Conservation (phyloP, 2,888 invertebrate genomes). For the Spisula solida region DNA sequence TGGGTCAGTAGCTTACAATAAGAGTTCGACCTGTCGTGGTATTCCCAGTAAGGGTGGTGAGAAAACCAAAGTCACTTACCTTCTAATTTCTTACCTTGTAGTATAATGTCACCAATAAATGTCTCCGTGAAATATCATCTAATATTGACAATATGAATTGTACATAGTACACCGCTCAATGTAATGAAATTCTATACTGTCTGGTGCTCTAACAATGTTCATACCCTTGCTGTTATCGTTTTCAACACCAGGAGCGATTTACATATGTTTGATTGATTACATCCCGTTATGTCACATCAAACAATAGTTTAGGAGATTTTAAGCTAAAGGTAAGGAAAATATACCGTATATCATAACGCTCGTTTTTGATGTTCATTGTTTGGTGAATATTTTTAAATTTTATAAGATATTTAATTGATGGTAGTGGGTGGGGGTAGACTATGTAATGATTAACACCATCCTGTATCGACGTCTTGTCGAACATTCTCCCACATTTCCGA, state of each 20-base stretch:
- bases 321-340: neutral
- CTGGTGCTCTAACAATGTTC: neutral
- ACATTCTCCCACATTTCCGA: neutral
- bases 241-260: neutral
- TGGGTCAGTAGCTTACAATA: too few species aligned
- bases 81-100: too few species aligned
- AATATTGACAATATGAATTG: too few species aligned
- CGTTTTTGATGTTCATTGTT: neutral
- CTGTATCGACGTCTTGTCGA: neutral
- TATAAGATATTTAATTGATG: neutral
- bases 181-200: too few species aligned
- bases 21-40: too few species aligned
- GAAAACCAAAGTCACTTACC: too few species aligned
- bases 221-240: neutral
- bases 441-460: neutral
- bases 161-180: too few species aligned
- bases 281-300: conserved; percentile 1
- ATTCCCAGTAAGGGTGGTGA: too few species aligned
- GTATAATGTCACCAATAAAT: too few species aligned
- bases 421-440: neutral
- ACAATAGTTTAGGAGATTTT: neutral
- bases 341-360: neutral
- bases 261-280: neutral
- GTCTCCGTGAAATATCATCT: too few species aligned
- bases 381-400: neutral